Evolutionary conservation across 2,797 vertebrate genomes (phyloP).

Genomic region (Sebastes elongatus): DNA sequence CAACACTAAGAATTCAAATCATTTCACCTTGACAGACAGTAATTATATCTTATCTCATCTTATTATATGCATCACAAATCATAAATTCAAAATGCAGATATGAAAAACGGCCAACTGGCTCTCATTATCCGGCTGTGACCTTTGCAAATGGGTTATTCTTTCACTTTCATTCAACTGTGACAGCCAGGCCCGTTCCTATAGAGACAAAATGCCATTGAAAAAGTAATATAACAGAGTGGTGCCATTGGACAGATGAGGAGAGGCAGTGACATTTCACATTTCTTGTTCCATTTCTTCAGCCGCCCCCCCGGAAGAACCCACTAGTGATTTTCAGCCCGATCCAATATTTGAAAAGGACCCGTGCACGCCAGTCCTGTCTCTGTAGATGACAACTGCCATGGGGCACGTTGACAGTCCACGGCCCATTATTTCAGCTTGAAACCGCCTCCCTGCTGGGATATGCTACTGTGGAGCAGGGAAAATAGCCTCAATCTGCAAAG

Average conservation of each 20-base stretch:
- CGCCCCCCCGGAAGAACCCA: background rate
- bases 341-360: conserved; percentile 44
- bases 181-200: conserved; percentile 24
- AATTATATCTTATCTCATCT: background rate
- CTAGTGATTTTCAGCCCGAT: conserved; percentile 22
- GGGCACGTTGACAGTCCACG: conserved; percentile 17
- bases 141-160: conserved; percentile 44
- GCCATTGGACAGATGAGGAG: conserved; percentile 33
- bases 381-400: conserved; percentile 38
- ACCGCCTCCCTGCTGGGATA: conserved; percentile 12
- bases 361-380: conserved; percentile 3
- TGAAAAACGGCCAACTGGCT: background rate
- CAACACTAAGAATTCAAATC: background rate
- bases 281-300: conserved; percentile 39
- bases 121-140: conserved; percentile 47
- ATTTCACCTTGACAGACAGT: background rate
- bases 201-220: conserved; percentile 51
- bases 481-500: conserved; percentile 25
- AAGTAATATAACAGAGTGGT: conserved; percentile 42
- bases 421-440: conserved; percentile 54
- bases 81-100: conserved; percentile 12
- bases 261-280: conserved; percentile 69
- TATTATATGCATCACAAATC: background rate
- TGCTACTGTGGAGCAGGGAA: conserved; percentile 6
- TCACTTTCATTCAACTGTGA: conserved; percentile 21